Conservation (phyloP, 2,113 vertebrate species). For the Lycocorax pyrrhopterus region DNA sequence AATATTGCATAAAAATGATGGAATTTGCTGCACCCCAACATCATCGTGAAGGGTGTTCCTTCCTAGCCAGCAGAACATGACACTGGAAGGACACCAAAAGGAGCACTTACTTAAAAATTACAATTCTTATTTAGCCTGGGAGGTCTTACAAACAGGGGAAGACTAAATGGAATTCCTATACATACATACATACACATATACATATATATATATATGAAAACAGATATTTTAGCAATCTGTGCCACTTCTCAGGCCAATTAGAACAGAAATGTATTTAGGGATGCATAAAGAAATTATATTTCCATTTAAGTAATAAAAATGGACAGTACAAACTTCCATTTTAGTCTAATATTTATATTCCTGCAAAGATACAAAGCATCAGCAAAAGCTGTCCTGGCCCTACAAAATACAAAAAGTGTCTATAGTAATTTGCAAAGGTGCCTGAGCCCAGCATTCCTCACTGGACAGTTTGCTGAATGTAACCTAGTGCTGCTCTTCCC, state of each 20-base stretch:
- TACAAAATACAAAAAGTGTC: not conserved
- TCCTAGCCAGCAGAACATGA: not conserved
- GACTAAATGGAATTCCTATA: not conserved
- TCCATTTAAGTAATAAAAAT: not conserved
- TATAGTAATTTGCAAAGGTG: not conserved
- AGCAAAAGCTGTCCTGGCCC: not conserved
- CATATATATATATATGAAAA: not conserved
- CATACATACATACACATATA: too few species aligned
- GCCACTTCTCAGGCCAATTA: not conserved
- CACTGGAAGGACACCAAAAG: not conserved
- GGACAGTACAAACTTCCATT: not conserved
- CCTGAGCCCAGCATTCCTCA: not conserved
- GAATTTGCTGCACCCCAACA: not conserved
- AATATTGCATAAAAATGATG: not conserved
- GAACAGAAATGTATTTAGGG: not conserved
- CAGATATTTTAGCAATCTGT: not conserved
- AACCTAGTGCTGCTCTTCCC: not conserved
- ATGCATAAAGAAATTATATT: not conserved
- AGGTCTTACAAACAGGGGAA: not conserved
- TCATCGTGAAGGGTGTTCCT: fast-evolving
- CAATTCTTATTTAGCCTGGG: not conserved
- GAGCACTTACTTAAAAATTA: not conserved
- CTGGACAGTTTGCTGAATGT: not conserved
- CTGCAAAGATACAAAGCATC: not conserved
- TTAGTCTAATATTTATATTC: not conserved